phyloP scores from a whole-genome alignment of 2,888 invertebrate genomes.

The Dilophus febrilis region DNA sequence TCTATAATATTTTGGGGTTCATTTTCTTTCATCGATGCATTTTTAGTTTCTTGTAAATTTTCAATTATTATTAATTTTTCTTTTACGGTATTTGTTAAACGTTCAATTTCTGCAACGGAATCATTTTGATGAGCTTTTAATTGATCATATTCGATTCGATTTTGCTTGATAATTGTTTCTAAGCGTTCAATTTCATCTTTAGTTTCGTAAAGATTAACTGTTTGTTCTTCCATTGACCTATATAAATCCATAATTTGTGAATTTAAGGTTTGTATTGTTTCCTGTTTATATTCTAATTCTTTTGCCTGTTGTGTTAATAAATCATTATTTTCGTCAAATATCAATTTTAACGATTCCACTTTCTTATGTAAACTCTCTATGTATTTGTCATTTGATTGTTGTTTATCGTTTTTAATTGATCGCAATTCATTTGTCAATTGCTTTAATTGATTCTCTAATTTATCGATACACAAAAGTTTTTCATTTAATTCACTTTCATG shows the following conservation, averaged over 20 bases:
- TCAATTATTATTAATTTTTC: slow-evolving; percentile 19
- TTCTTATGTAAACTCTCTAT: slow-evolving; percentile 16
- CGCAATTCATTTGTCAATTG: slow-evolving; percentile 31
- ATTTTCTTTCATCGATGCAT: slow-evolving; percentile 26
- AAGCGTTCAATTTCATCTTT: slow-evolving; percentile 32
- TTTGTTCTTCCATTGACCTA: slow-evolving; percentile 36
- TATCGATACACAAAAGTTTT: slow-evolving; percentile 16
- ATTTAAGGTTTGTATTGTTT: slow-evolving; percentile 44
- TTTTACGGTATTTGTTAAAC: neutral
- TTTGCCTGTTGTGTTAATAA: slow-evolving; percentile 23
- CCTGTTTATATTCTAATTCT: slow-evolving; percentile 36
- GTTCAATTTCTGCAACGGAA: slow-evolving; percentile 20
- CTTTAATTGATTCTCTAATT: slow-evolving; percentile 25
- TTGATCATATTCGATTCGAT: slow-evolving; percentile 29
- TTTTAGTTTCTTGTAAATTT: slow-evolving; percentile 22
- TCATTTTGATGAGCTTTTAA: slow-evolving; percentile 31
- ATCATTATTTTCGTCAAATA: slow-evolving; percentile 32
- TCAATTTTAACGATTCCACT: slow-evolving; percentile 17
- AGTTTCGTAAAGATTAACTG: slow-evolving; percentile 32
- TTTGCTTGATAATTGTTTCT: slow-evolving; percentile 28
- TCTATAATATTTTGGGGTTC: slow-evolving; percentile 12
- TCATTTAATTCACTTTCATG: slow-evolving; percentile 18
- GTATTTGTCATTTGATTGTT: slow-evolving; percentile 16
- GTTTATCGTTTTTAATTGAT: slow-evolving; percentile 31
- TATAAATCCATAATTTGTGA: slow-evolving; percentile 36